Percentiles rank a stretch among this genome's conserved stretches.
Evolutionary conservation across 2,888 invertebrate species (phyloP).

Genomic region (Lasioglossum malachurum): DNA sequence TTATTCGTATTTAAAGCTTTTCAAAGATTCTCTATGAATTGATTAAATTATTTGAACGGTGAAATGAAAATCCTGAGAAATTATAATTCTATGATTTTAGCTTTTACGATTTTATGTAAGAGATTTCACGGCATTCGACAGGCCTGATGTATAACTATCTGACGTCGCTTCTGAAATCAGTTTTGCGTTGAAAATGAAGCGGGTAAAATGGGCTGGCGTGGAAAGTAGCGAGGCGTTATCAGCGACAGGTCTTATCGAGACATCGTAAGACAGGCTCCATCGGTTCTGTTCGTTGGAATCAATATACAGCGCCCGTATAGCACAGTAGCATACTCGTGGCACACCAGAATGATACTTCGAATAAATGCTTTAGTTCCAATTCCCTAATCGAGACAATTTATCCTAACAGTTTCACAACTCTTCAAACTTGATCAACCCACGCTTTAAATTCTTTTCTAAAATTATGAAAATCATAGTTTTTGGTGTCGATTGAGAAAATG

Average conservation of each 20-base stretch:
- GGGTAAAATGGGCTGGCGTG: conserved; percentile 20
- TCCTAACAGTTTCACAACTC: background rate
- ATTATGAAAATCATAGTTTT: background rate
- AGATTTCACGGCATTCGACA: background rate
- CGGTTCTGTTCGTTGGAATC: conserved; percentile 46
- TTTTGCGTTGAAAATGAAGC: conserved; percentile 21
- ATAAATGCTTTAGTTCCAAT: background rate
- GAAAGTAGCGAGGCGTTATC: conserved; percentile 45
- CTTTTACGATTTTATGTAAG: background rate
- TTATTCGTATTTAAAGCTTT: background rate
- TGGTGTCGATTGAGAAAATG: background rate
- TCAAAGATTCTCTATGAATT: background rate
- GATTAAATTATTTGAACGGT: background rate
- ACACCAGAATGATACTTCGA: conserved; percentile 9
- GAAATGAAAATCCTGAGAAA: background rate
- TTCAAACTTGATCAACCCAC: background rate
- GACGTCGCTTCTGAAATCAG: background rate
- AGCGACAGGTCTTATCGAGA: conserved; percentile 50
- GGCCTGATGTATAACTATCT: background rate
- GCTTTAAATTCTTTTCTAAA: background rate
- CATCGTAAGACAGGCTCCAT: conserved; percentile 49
- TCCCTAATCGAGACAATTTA: background rate
- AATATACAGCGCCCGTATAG: conserved; percentile 40
- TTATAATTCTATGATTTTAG: background rate
- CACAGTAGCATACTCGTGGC: background rate